Evolutionary conservation across 2,113 vertebrate genomes (phyloP), one percentile per base, ranked within the genome.

Genomic region (Pipra filicauda): DNA sequence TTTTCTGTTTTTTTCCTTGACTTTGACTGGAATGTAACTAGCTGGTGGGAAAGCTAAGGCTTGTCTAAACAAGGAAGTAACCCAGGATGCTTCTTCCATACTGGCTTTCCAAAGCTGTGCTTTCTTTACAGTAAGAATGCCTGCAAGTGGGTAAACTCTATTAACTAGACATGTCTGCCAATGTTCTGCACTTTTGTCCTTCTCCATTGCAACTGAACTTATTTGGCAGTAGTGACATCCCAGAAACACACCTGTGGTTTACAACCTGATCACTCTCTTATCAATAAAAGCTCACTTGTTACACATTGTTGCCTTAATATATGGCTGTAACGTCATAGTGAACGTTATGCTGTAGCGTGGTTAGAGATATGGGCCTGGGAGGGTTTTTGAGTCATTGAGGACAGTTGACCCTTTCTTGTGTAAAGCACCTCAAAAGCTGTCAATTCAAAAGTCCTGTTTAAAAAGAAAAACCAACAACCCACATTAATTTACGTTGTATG

Each of bases 161-260:
- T 49, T 57, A 57, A 27, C 41, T 23, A 64, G 35, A 24, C 11
- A 31, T 44, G 62, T 37, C 66, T 85, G 31, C 28, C 37, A 16
- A 2, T 1, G 3, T 49, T 46, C 48, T 91, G 91, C 72, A 82
- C 91, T 91, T 89, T 41, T 72, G 70, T 61, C 87, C 41, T 79
- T 87, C 16, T 77, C 20, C 39, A 39, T 87, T 91, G 20, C 49
- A 78, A 12, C 10, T 61, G 54, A 28, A 84, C 91, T 91, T 94
- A 85, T 76, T 82, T 91, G 86, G 65, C 72, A 79, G 33, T 22
- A 52, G 49, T 69, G 70, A 44, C 77, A 82, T 89, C 81, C 57
- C 84, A 69, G 81, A 95, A 91, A 94, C 66, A 28, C 61, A 87
- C 87, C 81, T 82, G 43, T 5, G 1, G 13, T 89, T 96, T 95